These are phyloP conservation scores for Psittacula echo DNA, from an alignment of 2,797 vertebrate species.

Conservation along the genomic window DNA sequence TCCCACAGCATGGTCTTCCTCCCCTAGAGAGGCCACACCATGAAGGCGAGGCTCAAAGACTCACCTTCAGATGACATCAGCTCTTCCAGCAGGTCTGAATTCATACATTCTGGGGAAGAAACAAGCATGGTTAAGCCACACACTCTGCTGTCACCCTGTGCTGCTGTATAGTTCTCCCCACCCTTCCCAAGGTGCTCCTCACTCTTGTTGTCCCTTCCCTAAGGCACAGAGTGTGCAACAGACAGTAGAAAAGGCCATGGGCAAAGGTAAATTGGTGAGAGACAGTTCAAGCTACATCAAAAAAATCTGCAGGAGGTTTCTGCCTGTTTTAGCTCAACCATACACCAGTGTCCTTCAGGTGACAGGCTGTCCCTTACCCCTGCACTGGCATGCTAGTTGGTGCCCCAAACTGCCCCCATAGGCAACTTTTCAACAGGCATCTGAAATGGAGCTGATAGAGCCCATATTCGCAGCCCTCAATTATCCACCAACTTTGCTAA, in stretches of 20 bases:
- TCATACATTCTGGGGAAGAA: slow-evolving; percentile 88
- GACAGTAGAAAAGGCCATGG: not conserved
- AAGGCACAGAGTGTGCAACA: not conserved
- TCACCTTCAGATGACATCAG: slow-evolving; percentile 98
- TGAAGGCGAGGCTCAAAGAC: not conserved
- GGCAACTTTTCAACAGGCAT: not conserved
- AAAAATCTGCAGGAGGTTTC: not conserved
- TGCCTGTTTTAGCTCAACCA: not conserved
- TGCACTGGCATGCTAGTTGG: not conserved
- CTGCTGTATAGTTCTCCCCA: not conserved
- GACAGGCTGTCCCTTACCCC: not conserved
- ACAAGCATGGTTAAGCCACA: not conserved
- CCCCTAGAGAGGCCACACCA: not conserved
- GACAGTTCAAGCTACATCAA: not conserved
- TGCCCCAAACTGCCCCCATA: not conserved
- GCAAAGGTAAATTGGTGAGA: not conserved
- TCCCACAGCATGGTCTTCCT: not conserved
- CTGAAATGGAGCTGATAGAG: not conserved
- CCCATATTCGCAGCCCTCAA: not conserved
- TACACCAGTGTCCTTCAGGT: rapidly evolving
- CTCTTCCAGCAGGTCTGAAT: slow-evolving; percentile 93
- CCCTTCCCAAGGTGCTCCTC: not conserved
- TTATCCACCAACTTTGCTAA: not conserved
- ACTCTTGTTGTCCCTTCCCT: not conserved
- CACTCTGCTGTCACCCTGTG: not conserved